Base-by-base conservation (phyloP, 2,113 vertebrate species). In the Pollachius pollachius region DNA sequence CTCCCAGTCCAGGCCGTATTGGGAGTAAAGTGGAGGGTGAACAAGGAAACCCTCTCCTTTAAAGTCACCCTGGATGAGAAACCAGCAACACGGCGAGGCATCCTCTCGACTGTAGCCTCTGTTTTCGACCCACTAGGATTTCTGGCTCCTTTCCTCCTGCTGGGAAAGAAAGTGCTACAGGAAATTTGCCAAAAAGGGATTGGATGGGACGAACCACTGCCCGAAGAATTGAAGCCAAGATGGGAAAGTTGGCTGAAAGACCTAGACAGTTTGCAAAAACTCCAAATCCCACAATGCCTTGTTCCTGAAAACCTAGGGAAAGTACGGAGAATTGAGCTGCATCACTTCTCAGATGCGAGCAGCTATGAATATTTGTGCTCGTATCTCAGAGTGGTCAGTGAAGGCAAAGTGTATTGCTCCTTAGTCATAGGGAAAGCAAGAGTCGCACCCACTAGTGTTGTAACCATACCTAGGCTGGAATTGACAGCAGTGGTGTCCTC, bases 1-100 rank as follows among this genome's bases (percentile, higher is more conserved):
- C 56, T 79, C 15, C 65, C 64, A 61, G 72, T 72, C n/a, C 72
- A 79, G 41, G 75, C 12, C 19, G 69, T 75, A 17, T 23, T 75
- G 4, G 77, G 77, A 37, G 60, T 74, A 15, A 71, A 34, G 30
- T 79, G 72, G 77, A 64, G 59, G 23, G 58, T 71, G 3, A 58
- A 71, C 15, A 71, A n/a, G 52, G 34, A 79, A 5, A 17, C 6
- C 4, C 75, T 75, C 52, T 64, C 64, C 57, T 76, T 73, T 18
- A 62, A 72, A 23, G 65, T 79, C 12, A 2, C 9, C 3, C 37
- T 74, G 5, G 72, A 75, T 52, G 59, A 74, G 37, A 79, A 74
- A 71, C 52, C 72, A 25, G n/a, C 37, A 1, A 57, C 54, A 15
- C 54, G 11, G 11, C 9, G 54, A 13, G 54, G 54, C 15, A 57